Conservation (phyloP, 2,797 vertebrate genomes). For the Karalla daura region DNA sequence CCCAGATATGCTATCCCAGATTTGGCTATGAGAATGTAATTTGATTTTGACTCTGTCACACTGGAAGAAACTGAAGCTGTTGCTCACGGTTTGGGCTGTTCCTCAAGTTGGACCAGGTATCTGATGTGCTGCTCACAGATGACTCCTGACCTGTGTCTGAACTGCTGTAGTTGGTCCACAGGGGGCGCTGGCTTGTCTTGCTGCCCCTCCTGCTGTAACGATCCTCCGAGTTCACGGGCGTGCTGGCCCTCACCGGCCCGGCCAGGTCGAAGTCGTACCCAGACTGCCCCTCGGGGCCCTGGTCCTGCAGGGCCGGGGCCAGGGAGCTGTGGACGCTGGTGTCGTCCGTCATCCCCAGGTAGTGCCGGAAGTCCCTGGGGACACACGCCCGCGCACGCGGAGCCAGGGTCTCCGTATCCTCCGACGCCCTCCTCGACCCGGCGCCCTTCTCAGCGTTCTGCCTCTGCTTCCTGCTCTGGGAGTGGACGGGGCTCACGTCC, state of each 20-base stretch:
- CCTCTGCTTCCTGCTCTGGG: slow-evolving; percentile 72
- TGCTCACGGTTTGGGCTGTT: slow-evolving; percentile 76
- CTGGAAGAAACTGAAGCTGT: not conserved
- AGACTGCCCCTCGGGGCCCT: slow-evolving; percentile 34
- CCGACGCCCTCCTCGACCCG: slow-evolving; percentile 42
- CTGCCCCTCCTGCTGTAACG: slow-evolving; percentile 51
- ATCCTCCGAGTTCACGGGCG: slow-evolving; percentile 67
- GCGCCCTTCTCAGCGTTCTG: slow-evolving; percentile 39
- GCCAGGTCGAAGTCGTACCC: slow-evolving; percentile 47
- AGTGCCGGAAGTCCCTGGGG: slow-evolving; percentile 80
- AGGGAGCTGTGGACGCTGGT: slow-evolving; percentile 54
- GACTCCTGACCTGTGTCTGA: slow-evolving; percentile 72
- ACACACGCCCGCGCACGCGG: slow-evolving; percentile 78
- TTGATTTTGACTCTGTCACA: no score
- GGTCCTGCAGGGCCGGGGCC: slow-evolving; percentile 17
- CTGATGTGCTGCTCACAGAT: slow-evolving; percentile 69
- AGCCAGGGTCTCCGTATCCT: slow-evolving; percentile 57
- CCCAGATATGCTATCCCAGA: no score
- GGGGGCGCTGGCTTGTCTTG: slow-evolving; percentile 56
- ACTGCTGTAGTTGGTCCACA: slow-evolving; percentile 53
- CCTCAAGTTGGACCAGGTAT: slow-evolving; percentile 68
- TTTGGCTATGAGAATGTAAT: no score
- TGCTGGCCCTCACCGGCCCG: slow-evolving; percentile 67
- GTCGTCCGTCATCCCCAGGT: slow-evolving; percentile 79
- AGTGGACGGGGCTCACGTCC: slow-evolving; percentile 60